A percentile compares a stretch with the other conserved stretches of the same genome.
phyloP scores from a whole-genome alignment of 2,797 vertebrate species.

The Dromococcyx pavoninus region DNA sequence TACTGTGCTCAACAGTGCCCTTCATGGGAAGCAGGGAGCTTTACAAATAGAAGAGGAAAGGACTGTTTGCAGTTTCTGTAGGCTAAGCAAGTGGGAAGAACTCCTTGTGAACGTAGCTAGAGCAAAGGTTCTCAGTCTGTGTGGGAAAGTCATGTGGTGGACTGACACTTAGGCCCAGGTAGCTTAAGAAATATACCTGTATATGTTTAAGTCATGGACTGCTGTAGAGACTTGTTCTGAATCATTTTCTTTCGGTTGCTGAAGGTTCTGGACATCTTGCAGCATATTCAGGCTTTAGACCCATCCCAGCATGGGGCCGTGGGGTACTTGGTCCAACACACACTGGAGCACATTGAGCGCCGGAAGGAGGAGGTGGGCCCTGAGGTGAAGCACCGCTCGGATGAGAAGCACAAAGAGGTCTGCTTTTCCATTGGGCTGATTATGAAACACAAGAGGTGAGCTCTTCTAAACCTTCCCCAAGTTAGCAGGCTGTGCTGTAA shows the following conservation, averaged over 20 bases:
- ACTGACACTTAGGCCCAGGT: background rate
- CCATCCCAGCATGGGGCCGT: conserved; percentile 95
- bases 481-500: background rate
- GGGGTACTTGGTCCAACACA: conserved; percentile 95
- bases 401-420: conserved; percentile 88
- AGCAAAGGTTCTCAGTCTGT: background rate
- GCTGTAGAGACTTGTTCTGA: background rate
- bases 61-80: background rate
- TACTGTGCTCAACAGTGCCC: background rate
- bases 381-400: conserved; percentile 87
- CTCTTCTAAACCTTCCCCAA: background rate
- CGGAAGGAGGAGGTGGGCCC: conserved; percentile 88
- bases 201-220: background rate
- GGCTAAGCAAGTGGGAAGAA: background rate
- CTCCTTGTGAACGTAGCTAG: background rate
- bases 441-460: conserved; percentile 97
- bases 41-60: background rate
- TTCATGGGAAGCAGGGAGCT: background rate
- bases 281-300: conserved; percentile 95
- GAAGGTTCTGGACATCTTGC: conserved; percentile 96
- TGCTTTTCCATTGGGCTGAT: conserved; percentile 91
- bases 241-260: conserved; percentile 27
- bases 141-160: rapidly evolving
- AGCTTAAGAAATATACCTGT: rapidly evolving
- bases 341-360: conserved; percentile 95